Conservation (phyloP, 2,888 invertebrate genomes). For the Protophormia terraenovae region DNA sequence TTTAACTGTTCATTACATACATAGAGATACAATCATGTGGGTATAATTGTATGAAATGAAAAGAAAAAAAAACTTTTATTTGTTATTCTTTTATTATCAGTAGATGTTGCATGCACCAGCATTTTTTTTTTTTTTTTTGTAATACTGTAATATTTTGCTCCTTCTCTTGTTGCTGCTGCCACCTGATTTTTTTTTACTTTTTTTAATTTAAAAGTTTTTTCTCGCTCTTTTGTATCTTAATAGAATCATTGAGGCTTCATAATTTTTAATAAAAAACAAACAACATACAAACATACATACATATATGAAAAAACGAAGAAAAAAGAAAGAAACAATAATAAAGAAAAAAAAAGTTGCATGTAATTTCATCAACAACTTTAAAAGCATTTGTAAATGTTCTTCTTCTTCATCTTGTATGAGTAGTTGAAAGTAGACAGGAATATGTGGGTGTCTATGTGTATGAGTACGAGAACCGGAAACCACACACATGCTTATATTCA, state of each 20-base stretch:
- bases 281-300: conserved; percentile 1
- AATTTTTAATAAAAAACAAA: conserved; percentile 45
- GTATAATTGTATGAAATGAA: not conserved
- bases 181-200: not conserved
- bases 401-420: no score
- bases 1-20: not conserved
- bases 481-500: not conserved
- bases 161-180: not conserved
- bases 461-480: no score
- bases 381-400: not conserved
- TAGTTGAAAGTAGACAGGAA: no score
- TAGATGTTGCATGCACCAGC: not conserved
- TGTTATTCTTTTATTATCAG: not conserved
- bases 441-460: not conserved
- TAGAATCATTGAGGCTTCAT: conserved; percentile 52
- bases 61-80: not conserved
- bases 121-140: not conserved
- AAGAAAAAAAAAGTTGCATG: conserved; percentile 16
- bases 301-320: not conserved
- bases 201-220: conserved; percentile 48
- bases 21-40: not conserved
- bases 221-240: conserved; percentile 7
- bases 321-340: not conserved
- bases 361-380: conserved; percentile 30
- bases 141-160: no score